Percentiles rank a stretch among this genome's conserved stretches.
Conservation (phyloP, 2,797 vertebrate species). For the Masticophis lateralis region DNA sequence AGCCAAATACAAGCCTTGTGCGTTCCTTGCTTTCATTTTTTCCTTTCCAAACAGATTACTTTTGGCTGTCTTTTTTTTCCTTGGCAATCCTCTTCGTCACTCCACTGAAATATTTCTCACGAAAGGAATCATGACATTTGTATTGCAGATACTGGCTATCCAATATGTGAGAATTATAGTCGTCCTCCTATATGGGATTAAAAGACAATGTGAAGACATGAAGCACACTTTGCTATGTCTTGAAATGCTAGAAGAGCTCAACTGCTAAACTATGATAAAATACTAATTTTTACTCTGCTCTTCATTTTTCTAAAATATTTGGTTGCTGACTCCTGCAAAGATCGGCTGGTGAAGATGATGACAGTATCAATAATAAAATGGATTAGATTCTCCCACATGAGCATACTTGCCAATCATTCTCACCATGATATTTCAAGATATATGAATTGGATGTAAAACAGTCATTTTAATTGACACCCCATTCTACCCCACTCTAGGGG, state of each 20-base stretch:
- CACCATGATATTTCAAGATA: neutral
- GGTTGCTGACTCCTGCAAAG: neutral
- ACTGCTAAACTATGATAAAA: neutral
- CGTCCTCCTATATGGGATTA: slow-evolving; percentile 76
- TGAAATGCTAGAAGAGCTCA: neutral
- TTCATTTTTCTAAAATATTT: neutral
- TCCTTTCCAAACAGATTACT: slow-evolving; percentile 59
- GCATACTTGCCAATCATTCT: neutral
- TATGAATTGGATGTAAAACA: neutral
- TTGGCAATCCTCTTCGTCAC: slow-evolving; percentile 85
- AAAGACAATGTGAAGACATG: slow-evolving; percentile 46
- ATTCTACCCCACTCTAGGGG: neutral
- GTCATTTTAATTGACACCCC: neutral
- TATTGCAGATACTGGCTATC: slow-evolving; percentile 79
- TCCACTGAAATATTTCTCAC: slow-evolving; percentile 97
- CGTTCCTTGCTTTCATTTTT: slow-evolving; percentile 54
- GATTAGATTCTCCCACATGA: neutral
- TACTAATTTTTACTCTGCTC: neutral
- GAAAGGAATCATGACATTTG: slow-evolving; percentile 93
- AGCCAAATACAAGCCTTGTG: slow-evolving; percentile 48
- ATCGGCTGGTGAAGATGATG: neutral
- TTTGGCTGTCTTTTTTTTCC: slow-evolving; percentile 75
- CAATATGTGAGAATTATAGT: slow-evolving; percentile 72
- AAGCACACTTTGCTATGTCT: fast-evolving
- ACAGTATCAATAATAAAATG: neutral